These are phyloP conservation scores for Drosophila bipectinata DNA, from an alignment of 1,140 invertebrate genomes.

Conservation along the genomic window DNA sequence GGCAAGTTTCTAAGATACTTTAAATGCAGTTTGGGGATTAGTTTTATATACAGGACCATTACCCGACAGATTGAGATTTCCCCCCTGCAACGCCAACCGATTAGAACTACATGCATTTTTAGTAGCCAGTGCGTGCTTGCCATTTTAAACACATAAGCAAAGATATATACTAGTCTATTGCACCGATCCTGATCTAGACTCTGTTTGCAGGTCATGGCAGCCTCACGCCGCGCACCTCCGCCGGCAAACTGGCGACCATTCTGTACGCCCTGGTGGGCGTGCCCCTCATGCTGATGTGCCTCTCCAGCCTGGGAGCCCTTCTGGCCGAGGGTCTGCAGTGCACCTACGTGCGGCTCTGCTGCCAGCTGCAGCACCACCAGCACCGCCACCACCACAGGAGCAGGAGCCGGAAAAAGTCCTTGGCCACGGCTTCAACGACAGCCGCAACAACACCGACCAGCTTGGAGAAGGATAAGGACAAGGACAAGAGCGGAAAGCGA, in stretches of 20 bases:
- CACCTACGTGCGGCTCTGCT: constrained; percentile 88
- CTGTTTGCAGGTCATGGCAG: constrained; percentile 89
- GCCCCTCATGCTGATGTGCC: constrained; percentile 93
- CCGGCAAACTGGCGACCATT: constrained; percentile 93
- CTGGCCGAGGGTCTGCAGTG: constrained; percentile 90
- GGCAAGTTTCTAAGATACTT: background rate
- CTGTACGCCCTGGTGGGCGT: constrained; percentile 93
- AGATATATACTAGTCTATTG: constrained; percentile 9
- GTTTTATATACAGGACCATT: constrained; percentile 4
- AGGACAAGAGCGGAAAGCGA: constrained; percentile 29
- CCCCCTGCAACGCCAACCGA: constrained; percentile 12
- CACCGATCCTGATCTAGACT: constrained; percentile 2
- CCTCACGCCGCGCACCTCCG: constrained; percentile 89
- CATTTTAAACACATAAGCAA: constrained; percentile 12
- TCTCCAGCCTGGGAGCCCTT: constrained; percentile 93
- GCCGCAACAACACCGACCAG: constrained; percentile 22
- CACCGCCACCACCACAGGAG: background rate
- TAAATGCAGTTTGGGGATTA: background rate
- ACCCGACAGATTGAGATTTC: background rate
- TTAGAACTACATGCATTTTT: constrained; percentile 38
- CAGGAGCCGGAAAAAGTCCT: constrained; percentile 15
- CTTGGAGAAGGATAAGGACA: constrained; percentile 19
- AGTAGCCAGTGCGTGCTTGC: constrained; percentile 24
- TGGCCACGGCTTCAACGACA: constrained; percentile 8
- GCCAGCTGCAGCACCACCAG: constrained; percentile 79